Percentiles rank a stretch among this genome's conserved stretches.
Conservation (phyloP, 2,888 invertebrate genomes). For the Tholera decimalis region DNA sequence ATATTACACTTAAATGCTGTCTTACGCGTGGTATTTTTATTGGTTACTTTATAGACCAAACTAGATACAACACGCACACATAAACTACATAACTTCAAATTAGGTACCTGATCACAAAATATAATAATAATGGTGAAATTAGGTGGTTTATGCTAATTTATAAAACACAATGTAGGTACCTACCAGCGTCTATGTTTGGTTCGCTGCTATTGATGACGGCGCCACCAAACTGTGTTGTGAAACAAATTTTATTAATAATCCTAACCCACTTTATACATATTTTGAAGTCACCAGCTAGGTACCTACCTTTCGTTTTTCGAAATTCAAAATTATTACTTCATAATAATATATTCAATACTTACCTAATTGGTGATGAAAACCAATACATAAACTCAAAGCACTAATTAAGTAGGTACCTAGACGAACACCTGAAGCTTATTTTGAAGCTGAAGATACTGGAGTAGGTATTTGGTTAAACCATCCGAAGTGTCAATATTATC, state of each 20-base stretch:
- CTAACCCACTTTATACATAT: constrained; percentile 53
- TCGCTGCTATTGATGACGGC: constrained; percentile 45
- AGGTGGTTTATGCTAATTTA: constrained; percentile 3
- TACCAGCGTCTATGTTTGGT: constrained; percentile 41
- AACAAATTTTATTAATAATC: constrained; percentile 65
- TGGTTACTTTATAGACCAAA: neutral
- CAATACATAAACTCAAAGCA: neutral
- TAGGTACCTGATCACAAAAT: neutral
- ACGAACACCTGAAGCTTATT: neutral
- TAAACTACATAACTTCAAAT: neutral
- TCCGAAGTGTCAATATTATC: neutral
- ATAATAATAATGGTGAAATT: neutral
- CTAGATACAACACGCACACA: neutral
- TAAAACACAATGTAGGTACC: neutral
- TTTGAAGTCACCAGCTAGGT: constrained; percentile 32
- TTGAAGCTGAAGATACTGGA: neutral
- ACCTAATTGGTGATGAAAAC: neutral
- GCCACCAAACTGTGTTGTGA: constrained; percentile 53
- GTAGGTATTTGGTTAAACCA: neutral
- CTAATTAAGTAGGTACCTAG: neutral
- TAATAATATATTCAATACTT: constrained; percentile 1
- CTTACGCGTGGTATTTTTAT: constrained; percentile 5
- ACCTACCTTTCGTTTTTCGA: constrained; percentile 33
- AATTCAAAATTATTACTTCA: neutral
- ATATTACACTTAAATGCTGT: neutral